Evolutionary conservation across 2,113 vertebrate species (phyloP), one percentile per base, ranked within the genome.

Genomic region (Neomonachus schauinslandi): DNA sequence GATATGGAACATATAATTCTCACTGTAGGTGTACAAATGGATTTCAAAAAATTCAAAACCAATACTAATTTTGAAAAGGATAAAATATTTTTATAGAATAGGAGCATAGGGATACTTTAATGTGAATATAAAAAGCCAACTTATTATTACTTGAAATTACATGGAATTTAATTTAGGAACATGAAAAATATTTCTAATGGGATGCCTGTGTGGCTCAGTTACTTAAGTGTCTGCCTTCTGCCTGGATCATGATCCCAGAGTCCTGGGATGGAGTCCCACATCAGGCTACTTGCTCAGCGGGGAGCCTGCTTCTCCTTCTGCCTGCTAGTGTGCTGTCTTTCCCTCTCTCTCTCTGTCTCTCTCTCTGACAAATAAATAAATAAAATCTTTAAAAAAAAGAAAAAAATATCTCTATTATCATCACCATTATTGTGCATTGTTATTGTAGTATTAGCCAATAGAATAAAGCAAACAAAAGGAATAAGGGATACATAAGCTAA

Each of bases 121-220:
- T 81, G 24, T 87, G 51, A 81, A 28, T 80, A 81, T 93, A 33
- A 53, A 80, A 96, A 63, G 21, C 9, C 81, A 72, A 36, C 51
- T 33, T 90, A 51, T 22, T 55, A 46, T 80, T 81, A 57, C 24
- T 85, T 80, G 8, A 86, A 85, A 51, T 26, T 85, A 80, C n/a
- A 72, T 46, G 53, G 72, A 96, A 80, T 71, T 80, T 81, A 74
- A 74, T 82, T 96, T 82, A 74, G 74, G n/a, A 84, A 28, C 21
- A 55, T 55, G 36, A 71, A 72, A 89, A 79, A 31, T 36, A 26
- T 61, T n/a, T 90, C 77, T 96, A 71, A 46, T 46, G 46, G 46
- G 46, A 46, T 8, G 46, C 7, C 46, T 46, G 46, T 8, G 8
- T 46, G 46, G 46, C 46, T 46, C 46, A 46, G 46, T 46, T 46